Base-by-base conservation (phyloP, 2,888 invertebrate species). In the Cataglyphis rosenhaueri region DNA sequence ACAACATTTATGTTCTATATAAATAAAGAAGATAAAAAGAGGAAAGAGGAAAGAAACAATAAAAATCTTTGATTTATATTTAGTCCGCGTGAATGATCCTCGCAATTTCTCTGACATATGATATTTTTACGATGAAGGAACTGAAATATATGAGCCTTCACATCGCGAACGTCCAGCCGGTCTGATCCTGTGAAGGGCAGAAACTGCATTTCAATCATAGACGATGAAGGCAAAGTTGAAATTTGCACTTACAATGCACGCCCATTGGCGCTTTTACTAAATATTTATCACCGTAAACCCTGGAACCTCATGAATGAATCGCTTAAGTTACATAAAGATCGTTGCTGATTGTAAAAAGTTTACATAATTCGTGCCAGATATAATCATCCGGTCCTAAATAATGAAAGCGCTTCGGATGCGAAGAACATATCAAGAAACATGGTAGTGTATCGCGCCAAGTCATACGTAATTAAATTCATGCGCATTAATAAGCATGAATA, bases 211-310 rank as follows among this genome's bases (percentile, higher is more conserved):
- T 81, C 73, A 44, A 32, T 76, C 70, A 75, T 55, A 52, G 41
- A 57, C 15, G 38, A 79, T 76, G 74, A 75, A 52, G 66, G 62
- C 52, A 21, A 64, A 83, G 84, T 84, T 83, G 78, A 81, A 86
- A 84, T 83, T 78, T 82, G 81, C 81, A 84, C 74, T 85, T 83
- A 88, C 84, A 62, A 73, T 48, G 70, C 76, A 75, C 70, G 83
- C 84, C 81, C 79, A 83, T 82, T 83, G 25, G 59, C 61, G 68
- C 35, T 55, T 78, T 65, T 44, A 52, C 65, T 88, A 82, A 86
- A 88, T 88, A 88, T 88, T 88, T 84, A 71, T 41, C 12, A 10
- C 48, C 52, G 21, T 61, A 32, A 87, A 83, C 65, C n/a, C 59
- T 41, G 64, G 78, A 57, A 48, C 59, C 59, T 70, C 48, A 6